Evolutionary conservation across 2,888 invertebrate genomes (phyloP).

Genomic region (Oxycera nigricornis): DNA sequence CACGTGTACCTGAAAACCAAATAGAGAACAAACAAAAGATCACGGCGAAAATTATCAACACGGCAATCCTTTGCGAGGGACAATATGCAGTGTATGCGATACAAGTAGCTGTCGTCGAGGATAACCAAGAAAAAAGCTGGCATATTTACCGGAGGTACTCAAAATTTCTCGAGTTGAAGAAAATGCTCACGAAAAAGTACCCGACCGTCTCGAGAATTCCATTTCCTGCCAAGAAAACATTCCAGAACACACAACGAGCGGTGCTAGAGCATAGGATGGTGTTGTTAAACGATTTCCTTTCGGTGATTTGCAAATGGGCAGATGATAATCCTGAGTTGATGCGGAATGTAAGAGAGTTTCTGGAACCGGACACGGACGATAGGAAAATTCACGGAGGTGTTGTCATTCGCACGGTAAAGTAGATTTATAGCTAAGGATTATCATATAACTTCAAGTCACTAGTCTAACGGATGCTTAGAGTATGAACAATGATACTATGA

Average conservation of each 20-base stretch:
- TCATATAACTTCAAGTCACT: no score
- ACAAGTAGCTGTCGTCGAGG: slow-evolving; percentile 72
- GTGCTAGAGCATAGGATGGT: slow-evolving; percentile 86
- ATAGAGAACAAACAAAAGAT: slow-evolving; percentile 43
- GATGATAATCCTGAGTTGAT: slow-evolving; percentile 66
- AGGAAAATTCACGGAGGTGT: slow-evolving; percentile 68
- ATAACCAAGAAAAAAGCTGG: slow-evolving; percentile 80
- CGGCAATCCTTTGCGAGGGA: slow-evolving; percentile 71
- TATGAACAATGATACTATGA: neutral
- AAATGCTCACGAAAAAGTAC: slow-evolving; percentile 68
- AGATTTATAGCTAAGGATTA: no score
- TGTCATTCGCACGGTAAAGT: slow-evolving; percentile 66
- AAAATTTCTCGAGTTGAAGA: slow-evolving; percentile 90
- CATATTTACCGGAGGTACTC: slow-evolving; percentile 92
- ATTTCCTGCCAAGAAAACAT: slow-evolving; percentile 92
- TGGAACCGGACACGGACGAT: slow-evolving; percentile 76
- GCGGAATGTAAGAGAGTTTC: slow-evolving; percentile 66
- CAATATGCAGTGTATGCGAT: slow-evolving; percentile 90
- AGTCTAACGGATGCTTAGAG: neutral
- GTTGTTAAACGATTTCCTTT: slow-evolving; percentile 81
- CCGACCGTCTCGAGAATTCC: slow-evolving; percentile 77
- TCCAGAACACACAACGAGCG: slow-evolving; percentile 86
- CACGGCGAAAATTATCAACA: slow-evolving; percentile 50
- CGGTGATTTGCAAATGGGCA: slow-evolving; percentile 70
- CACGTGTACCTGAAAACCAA: slow-evolving; percentile 41